Percentiles rank a stretch among this genome's conserved stretches.
phyloP scores from a whole-genome alignment of 30 jellyfish, hydroid and myxozoan species.

The Sanderia malayensis region DNA sequence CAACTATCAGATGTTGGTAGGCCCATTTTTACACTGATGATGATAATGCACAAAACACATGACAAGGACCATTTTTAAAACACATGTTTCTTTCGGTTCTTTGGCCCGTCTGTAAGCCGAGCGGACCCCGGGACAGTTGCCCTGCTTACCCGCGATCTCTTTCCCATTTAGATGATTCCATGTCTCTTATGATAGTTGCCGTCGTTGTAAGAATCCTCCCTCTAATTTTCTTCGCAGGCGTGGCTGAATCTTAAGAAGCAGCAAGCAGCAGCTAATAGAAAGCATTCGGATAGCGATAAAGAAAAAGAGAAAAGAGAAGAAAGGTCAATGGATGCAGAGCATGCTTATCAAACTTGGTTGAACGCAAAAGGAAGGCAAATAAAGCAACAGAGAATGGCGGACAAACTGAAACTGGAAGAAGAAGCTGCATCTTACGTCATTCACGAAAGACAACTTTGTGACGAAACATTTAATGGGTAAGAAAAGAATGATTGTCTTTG shows the following conservation, averaged over 20 bases:
- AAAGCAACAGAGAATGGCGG: slow-evolving; percentile 67
- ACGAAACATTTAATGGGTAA: slow-evolving; percentile 84
- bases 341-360: slow-evolving; percentile 75
- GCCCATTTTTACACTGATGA: too few relatives aligned
- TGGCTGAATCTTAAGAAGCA: slow-evolving; percentile 62
- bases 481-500: too few relatives aligned
- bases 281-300: slow-evolving; percentile 1
- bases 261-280: slow-evolving; percentile 36
- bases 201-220: neutral
- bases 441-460: slow-evolving; percentile 82
- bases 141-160: too few relatives aligned
- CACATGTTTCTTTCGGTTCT: too few relatives aligned
- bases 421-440: slow-evolving; percentile 80
- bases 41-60: too few relatives aligned
- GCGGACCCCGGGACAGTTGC: too few relatives aligned
- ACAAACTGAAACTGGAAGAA: slow-evolving; percentile 62
- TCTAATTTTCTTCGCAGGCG: slow-evolving; percentile 28
- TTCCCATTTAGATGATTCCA: too few relatives aligned
- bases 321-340: slow-evolving; percentile 46
- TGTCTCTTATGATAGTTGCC: neutral
- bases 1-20: too few relatives aligned
- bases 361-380: slow-evolving; percentile 61
- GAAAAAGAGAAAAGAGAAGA: slow-evolving; percentile 24
- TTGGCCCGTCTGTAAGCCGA: too few relatives aligned
- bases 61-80: too few relatives aligned